Evolutionary conservation across 2,888 invertebrate species (phyloP).

Genomic region (Catocala fraxini): DNA sequence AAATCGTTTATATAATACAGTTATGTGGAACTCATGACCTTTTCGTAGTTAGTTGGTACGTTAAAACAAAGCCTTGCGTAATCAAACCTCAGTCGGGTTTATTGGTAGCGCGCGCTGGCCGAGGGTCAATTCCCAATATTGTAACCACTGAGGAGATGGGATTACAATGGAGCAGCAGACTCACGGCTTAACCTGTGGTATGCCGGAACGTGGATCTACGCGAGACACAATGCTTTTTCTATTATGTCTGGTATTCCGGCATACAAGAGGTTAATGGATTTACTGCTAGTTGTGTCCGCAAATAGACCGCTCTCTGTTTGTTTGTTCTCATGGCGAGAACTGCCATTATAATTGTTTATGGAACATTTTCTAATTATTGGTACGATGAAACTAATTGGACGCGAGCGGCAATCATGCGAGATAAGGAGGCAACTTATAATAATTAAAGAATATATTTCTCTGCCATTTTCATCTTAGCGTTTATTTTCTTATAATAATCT

Average conservation of each 20-base stretch:
- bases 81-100: constrained; percentile 43
- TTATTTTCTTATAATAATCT: too few species aligned
- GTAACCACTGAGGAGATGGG: constrained; percentile 50
- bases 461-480: not conserved
- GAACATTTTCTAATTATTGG: constrained; percentile 1
- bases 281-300: constrained; percentile 57
- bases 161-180: constrained; percentile 61
- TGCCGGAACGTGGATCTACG: too few species aligned
- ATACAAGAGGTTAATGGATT: too few species aligned
- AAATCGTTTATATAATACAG: not conserved
- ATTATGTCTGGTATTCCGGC: too few species aligned
- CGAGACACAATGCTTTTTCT: too few species aligned
- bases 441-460: constrained; percentile 11
- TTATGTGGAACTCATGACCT: not conserved
- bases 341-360: constrained; percentile 15
- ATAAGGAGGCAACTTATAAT: not conserved
- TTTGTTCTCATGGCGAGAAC: constrained; percentile 40
- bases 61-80: constrained; percentile 44
- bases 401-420: not conserved
- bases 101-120: constrained; percentile 26
- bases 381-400: constrained; percentile 6
- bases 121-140: constrained; percentile 51
- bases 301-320: constrained; percentile 48
- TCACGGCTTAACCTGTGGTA: too few species aligned
- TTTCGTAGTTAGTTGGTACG: constrained; percentile 19